Conservation (phyloP, 1,140 invertebrate species). For the Drosophila insularis region DNA sequence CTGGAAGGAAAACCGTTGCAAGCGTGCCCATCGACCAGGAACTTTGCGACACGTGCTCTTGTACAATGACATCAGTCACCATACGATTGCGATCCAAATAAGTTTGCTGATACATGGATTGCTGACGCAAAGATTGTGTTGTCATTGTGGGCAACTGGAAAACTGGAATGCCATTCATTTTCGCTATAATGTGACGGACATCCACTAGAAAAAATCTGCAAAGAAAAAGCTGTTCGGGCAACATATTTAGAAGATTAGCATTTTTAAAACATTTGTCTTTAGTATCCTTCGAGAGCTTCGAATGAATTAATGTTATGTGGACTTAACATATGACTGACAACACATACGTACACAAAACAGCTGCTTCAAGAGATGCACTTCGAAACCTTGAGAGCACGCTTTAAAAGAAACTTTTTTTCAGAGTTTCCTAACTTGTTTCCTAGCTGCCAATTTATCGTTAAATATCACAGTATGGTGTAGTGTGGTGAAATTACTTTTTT, state of each 20-base stretch:
- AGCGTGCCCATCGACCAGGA: constrained; percentile 42
- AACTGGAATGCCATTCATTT: constrained; percentile 36
- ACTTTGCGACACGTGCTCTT: constrained; percentile 60
- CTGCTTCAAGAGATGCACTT: not conserved
- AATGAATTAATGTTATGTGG: not conserved
- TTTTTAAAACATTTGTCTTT: not conserved
- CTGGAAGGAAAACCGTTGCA: constrained; percentile 20
- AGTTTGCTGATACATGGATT: constrained; percentile 64
- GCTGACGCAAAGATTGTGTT: constrained; percentile 52
- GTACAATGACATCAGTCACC: constrained; percentile 58
- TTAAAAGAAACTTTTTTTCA: too few relatives aligned
- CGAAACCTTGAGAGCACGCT: too few relatives aligned
- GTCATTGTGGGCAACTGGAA: constrained; percentile 42
- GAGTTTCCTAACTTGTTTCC: not conserved
- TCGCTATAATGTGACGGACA: not conserved
- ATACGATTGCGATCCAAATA: constrained; percentile 58
- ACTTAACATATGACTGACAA: not conserved
- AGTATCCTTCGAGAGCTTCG: not conserved
- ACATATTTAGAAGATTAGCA: not conserved
- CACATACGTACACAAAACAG: not conserved
- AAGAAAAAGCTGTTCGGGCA: not conserved
- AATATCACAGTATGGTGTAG: not conserved
- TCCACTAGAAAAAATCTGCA: not conserved
- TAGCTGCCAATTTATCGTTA: too few relatives aligned
- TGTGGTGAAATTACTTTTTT: too few relatives aligned